Base-by-base conservation (phyloP, 1,140 invertebrate genomes). In the Pemphigus obesinymphae region DNA sequence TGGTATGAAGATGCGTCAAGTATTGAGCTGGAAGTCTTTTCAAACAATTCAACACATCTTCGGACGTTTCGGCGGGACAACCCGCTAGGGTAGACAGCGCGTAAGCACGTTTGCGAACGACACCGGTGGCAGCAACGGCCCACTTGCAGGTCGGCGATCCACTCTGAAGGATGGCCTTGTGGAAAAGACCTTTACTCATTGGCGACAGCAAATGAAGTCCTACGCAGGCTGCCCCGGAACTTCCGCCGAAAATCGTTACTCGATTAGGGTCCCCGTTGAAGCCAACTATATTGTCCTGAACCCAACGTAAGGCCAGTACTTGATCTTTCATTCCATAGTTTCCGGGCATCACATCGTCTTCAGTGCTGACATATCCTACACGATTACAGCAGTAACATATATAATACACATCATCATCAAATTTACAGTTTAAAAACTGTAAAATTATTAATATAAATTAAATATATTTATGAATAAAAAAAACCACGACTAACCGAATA, bases 41-140 rank as follows among this genome's bases (percentile, higher is more conserved):
- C 5, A 92, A 84, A 84, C 91, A 92, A 31, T 86, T 86, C 0
- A 91, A 85, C 85, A 91, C 88, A n/a, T 88, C 87, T 34, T 89
- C 85, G 4, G 87, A 85, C 26, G 89, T 87, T 15, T 87, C 84
- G 3, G 86, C 87, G 0, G 90, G 89, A 85, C 91, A 92, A 17
- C 87, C 89, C 43, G 90, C 89, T 15, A 86, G 84, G n/a, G 86
- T 84, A 0, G 91, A 90, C 23, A 91, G 84, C 0, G 80, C 26
- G 2, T 53, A 20, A 0, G 80, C 40, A 1, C 80, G 58, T 66
- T 50, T 50, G 1, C 45, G 37, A 4, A 26, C 2, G 2, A 68
- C 2, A 17, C 63, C 61, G 3, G 48, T 20, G 1, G 58, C 13
- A 0, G 43, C 23, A 8, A 68, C 29, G 2, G 80, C 80, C 80